phyloP scores from a whole-genome alignment of 1,140 invertebrate genomes.

The Magallana gigas region DNA sequence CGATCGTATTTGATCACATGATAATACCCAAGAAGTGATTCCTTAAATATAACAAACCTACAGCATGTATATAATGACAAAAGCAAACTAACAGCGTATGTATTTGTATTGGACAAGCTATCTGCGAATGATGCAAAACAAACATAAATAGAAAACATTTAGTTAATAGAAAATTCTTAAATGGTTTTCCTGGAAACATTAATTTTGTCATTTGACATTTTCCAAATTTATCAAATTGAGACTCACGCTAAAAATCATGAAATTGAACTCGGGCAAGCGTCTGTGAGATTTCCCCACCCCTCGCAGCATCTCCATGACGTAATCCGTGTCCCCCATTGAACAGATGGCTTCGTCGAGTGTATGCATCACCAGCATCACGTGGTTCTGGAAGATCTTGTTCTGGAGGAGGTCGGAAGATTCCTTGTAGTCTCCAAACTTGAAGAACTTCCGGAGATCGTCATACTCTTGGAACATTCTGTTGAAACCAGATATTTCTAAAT shows the following conservation, averaged over 20 bases:
- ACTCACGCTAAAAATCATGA: conserved; percentile 50
- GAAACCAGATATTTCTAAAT: conserved; percentile 22
- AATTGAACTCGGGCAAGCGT: conserved; percentile 42
- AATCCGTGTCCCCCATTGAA: conserved; percentile 90
- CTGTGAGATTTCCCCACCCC: conserved; percentile 90
- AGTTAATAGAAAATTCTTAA: too few relatives aligned
- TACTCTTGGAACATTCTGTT: conserved; percentile 93
- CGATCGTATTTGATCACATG: too few relatives aligned
- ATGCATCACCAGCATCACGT: conserved; percentile 92
- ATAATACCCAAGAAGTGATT: too few relatives aligned
- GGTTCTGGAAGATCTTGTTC: conserved; percentile 88
- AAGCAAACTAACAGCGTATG: too few relatives aligned
- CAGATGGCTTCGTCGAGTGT: conserved; percentile 90
- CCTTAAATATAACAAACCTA: too few relatives aligned
- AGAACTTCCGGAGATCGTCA: conserved; percentile 88
- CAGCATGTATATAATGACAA: too few relatives aligned
- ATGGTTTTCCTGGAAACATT: too few relatives aligned
- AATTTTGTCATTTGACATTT: too few relatives aligned
- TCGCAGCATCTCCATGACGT: conserved; percentile 89
- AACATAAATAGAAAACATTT: too few relatives aligned
- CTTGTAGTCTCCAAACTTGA: conserved; percentile 88
- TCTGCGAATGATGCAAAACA: too few relatives aligned
- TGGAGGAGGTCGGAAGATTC: conserved; percentile 90
- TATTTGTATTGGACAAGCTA: too few relatives aligned
- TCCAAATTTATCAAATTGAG: not conserved